phyloP scores from a whole-genome alignment of 1,140 invertebrate genomes.

The Drosophila micromelanica region DNA sequence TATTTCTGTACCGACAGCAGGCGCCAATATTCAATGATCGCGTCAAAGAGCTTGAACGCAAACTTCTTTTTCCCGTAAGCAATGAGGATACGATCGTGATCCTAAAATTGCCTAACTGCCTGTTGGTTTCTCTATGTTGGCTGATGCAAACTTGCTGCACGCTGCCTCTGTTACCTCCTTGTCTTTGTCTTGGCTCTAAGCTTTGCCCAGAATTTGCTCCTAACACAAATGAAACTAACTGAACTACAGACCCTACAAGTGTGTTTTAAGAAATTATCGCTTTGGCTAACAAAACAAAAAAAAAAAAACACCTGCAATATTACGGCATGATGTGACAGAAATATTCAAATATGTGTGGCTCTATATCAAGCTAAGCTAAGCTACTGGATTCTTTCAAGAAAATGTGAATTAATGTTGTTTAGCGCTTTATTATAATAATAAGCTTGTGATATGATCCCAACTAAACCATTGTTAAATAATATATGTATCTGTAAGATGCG shows the following conservation, averaged over 20 bases:
- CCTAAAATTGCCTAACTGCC: conserved; percentile 33
- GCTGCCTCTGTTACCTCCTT: neutral
- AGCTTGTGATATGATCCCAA: conserved; percentile 3
- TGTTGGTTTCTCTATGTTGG: conserved; percentile 34
- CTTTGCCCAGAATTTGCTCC: conserved; percentile 1
- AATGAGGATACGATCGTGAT: conserved; percentile 32
- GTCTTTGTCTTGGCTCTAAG: conserved; percentile 9
- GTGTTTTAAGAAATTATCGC: conserved; percentile 1
- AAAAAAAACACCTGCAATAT: neutral
- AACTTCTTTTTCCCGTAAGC: conserved; percentile 91
- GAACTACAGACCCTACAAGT: conserved; percentile 8
- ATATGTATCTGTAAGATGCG: conserved; percentile 2
- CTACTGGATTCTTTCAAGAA: neutral
- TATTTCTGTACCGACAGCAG: conserved; percentile 90
- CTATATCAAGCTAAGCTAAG: neutral
- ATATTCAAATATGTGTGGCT: neutral
- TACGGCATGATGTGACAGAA: neutral
- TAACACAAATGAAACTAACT: conserved; percentile 17
- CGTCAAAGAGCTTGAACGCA: conserved; percentile 91
- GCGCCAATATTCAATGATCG: conserved; percentile 91
- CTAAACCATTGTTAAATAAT: conserved; percentile 10
- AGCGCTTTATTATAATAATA: conserved; percentile 7
- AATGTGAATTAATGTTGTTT: neutral
- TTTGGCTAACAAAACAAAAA: conserved; percentile 11
- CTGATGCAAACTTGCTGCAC: conserved; percentile 3